A percentile compares a stretch with the other conserved stretches of the same genome.
phyloP scores from a whole-genome alignment of 2,797 vertebrate genomes.

The Channallabes apus region DNA sequence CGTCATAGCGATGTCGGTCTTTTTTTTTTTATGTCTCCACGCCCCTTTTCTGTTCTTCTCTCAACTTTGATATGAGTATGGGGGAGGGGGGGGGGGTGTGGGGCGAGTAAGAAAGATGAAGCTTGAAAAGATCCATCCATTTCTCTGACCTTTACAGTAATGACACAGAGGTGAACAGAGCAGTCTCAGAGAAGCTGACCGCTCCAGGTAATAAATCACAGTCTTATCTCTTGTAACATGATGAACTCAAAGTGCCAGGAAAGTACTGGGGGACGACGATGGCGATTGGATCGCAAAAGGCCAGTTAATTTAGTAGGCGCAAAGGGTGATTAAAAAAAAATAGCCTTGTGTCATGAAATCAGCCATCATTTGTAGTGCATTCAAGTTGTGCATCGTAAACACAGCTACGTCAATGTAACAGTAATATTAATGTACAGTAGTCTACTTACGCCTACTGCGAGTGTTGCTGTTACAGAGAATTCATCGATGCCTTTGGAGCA shows the following conservation, averaged over 20 bases:
- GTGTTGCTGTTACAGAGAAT: neutral
- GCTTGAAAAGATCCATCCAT: constrained; percentile 26
- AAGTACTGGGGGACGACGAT: neutral
- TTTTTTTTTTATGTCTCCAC: neutral
- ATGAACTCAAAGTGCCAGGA: constrained; percentile 40
- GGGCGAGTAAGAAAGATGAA: neutral
- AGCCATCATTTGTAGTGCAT: neutral
- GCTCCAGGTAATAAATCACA: constrained; percentile 36
- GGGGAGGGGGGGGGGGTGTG: neutral
- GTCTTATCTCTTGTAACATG: constrained; percentile 12
- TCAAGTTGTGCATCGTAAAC: neutral
- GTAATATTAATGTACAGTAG: no score
- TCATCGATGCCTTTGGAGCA: neutral
- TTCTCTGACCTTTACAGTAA: constrained; percentile 46
- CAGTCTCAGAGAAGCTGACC: constrained; percentile 24
- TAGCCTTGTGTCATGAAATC: neutral
- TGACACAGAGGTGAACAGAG: constrained; percentile 23
- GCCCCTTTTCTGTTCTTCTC: constrained; percentile 3
- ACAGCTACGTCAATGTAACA: no score
- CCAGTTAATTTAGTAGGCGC: constrained; percentile 6
- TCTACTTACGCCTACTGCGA: neutral
- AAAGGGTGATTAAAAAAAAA: constrained; percentile 5
- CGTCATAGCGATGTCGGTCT: neutral
- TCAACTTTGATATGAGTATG: constrained; percentile 5
- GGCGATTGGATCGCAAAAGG: constrained; percentile 27